Percentiles rank a stretch among this genome's conserved stretches.
phyloP scores from a whole-genome alignment of 2,888 invertebrate species.

The Amiota minor region DNA sequence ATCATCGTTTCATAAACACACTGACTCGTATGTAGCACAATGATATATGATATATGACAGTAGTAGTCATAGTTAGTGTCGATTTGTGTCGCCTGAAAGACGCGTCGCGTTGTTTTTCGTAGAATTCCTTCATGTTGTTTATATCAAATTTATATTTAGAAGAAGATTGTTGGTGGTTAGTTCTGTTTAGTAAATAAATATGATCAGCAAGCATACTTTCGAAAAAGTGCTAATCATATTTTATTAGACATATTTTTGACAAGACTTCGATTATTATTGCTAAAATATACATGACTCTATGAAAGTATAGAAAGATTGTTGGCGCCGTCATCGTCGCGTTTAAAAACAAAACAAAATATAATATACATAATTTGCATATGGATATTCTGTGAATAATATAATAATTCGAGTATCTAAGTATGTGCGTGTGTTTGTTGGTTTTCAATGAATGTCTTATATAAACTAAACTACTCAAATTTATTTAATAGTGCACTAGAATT shows the following conservation, averaged over 20 bases:
- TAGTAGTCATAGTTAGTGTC: no score
- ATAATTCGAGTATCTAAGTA: no score
- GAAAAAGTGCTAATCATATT: constrained; percentile 10
- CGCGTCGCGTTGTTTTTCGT: constrained; percentile 5
- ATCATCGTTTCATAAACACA: no score
- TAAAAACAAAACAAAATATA: not conserved
- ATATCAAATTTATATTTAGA: not conserved
- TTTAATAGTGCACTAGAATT: no score
- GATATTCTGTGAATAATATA: constrained; percentile 9
- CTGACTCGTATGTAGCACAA: no score
- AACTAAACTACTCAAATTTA: no score
- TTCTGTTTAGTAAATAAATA: not conserved
- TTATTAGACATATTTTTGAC: not conserved
- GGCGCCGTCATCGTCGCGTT: no score
- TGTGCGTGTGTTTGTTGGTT: no score
- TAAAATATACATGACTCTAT: no score
- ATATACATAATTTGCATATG: constrained; percentile 9
- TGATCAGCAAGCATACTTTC: not conserved
- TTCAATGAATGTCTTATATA: no score
- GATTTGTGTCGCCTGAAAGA: not conserved
- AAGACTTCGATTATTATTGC: not conserved
- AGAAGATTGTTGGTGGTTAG: not conserved
- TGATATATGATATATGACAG: no score
- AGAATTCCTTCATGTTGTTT: constrained; percentile 13
- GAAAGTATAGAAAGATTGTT: no score